A percentile compares a stretch with the other conserved stretches of the same genome.
Conservation (phyloP, 2,113 vertebrate species). For the Ceuthmochares aereus region DNA sequence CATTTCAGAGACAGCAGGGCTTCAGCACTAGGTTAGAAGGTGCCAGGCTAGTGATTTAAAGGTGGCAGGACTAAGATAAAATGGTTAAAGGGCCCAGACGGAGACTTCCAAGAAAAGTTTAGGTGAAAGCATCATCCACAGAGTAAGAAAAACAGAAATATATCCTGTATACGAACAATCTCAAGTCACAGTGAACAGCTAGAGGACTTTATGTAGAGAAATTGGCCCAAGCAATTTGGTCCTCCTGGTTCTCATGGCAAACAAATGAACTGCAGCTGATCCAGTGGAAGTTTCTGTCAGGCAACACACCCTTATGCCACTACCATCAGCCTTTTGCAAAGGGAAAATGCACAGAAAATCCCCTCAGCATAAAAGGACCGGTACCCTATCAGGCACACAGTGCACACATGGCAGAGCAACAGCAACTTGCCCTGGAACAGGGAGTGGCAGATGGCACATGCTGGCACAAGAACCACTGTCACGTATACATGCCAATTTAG, state of each 20-base stretch:
- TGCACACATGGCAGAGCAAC: accelerated
- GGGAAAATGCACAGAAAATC: neutral
- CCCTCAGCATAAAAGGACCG: neutral
- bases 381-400: accelerated
- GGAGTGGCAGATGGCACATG: neutral
- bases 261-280: neutral
- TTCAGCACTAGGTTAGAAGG: neutral
- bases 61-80: neutral
- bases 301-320: neutral
- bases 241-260: neutral
- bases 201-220: neutral
- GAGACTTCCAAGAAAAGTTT: neutral
- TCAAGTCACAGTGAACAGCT: neutral
- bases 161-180: neutral
- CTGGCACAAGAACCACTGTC: neutral
- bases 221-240: neutral
- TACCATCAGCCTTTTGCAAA: neutral
- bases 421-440: neutral
- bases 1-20: neutral
- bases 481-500: accelerated
- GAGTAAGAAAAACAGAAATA: neutral
- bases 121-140: neutral
- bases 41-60: neutral
- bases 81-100: neutral
- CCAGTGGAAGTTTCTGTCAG: neutral